A percentile compares a stretch with the other conserved stretches of the same genome.
Evolutionary conservation across 1,140 invertebrate genomes (phyloP).

Genomic region (Goniozus legneri): DNA sequence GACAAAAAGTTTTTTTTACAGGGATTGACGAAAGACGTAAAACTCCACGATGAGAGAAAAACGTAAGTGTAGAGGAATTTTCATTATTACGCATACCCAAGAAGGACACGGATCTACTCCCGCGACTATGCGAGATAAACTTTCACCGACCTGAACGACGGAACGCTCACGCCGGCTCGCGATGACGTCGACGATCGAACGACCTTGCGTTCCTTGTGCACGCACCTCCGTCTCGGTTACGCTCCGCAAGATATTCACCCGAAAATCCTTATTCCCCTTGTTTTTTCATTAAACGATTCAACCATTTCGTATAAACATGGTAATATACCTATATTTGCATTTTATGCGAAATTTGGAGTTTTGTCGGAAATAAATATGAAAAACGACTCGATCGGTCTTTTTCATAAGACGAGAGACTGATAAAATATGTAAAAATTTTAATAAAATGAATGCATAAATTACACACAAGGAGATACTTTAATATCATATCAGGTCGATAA

Average conservation of each 20-base stretch:
- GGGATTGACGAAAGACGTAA: too few relatives aligned
- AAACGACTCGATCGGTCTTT: neutral
- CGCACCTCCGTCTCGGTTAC: slow-evolving; percentile 14
- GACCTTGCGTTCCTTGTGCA: slow-evolving; percentile 31
- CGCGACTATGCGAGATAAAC: slow-evolving; percentile 16
- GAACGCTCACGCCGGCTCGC: slow-evolving; percentile 20
- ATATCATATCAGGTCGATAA: too few relatives aligned
- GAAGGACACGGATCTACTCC: neutral
- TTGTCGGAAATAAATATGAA: neutral
- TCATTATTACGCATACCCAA: neutral
- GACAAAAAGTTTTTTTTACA: too few relatives aligned
- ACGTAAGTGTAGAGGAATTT: neutral
- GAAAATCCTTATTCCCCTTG: neutral
- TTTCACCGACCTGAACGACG: too few relatives aligned
- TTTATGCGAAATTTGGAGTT: neutral
- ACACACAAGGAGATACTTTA: too few relatives aligned
- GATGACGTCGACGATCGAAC: slow-evolving; percentile 24
- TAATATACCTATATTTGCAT: neutral
- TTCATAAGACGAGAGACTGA: too few relatives aligned
- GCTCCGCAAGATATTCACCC: slow-evolving; percentile 15
- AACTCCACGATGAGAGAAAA: too few relatives aligned
- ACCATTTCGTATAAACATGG: neutral
- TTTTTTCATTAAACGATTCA: neutral
- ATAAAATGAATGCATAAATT: too few relatives aligned
- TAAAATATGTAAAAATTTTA: too few relatives aligned